These are phyloP conservation scores for Bacillus rossius DNA, from an alignment of 1,140 invertebrate genomes.

Conservation along the genomic window DNA sequence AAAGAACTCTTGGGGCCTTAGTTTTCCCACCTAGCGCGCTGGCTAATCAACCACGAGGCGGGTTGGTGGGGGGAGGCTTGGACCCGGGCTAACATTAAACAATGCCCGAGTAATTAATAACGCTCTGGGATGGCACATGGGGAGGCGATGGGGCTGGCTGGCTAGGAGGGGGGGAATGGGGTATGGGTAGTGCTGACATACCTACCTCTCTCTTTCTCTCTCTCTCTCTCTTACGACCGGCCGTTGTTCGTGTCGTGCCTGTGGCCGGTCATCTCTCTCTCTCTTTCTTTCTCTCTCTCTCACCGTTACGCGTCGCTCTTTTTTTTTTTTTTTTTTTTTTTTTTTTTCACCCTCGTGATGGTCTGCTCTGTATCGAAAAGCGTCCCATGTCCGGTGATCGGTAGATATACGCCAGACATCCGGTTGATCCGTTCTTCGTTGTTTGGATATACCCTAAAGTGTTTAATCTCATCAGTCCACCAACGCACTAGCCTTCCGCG, in stretches of 20 bases:
- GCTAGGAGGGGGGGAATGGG: no score
- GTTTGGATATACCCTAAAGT: no score
- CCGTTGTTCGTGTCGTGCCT: background rate
- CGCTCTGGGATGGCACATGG: conserved; percentile 9
- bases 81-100: conserved; percentile 16
- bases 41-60: conserved; percentile 4
- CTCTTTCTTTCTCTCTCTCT: background rate
- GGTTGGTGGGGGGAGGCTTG: background rate
- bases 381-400: no score
- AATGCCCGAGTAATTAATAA: conserved; percentile 17
- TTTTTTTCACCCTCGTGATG: no score
- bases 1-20: no score
- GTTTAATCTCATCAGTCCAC: no score
- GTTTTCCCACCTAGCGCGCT: conserved; percentile 5
- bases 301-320: no score
- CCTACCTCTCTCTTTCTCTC: background rate
- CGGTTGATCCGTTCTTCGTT: no score
- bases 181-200: no score
- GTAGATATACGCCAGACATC: no score
- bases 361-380: no score
- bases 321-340: background rate
- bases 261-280: background rate
- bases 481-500: no score
- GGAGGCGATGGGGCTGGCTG: conserved; percentile 6
- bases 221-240: background rate